A percentile compares a stretch with the other conserved stretches of the same genome.
These are phyloP conservation scores for Agelaius tricolor DNA, from an alignment of 2,113 vertebrate genomes.

Conservation along the genomic window DNA sequence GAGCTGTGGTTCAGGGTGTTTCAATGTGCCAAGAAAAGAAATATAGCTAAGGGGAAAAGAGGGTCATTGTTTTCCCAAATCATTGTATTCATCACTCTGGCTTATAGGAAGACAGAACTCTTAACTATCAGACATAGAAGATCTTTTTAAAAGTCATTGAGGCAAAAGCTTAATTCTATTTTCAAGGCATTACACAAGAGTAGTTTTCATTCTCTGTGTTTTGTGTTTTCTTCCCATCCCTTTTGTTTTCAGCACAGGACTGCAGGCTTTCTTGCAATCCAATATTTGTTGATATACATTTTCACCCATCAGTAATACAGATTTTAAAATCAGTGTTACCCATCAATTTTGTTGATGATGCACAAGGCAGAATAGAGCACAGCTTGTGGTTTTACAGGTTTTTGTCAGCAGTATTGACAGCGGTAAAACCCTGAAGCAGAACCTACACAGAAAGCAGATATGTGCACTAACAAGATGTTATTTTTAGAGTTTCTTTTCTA, in stretches of 20 bases:
- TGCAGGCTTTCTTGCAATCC: background rate
- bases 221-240: background rate
- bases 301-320: background rate
- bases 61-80: background rate
- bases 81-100: background rate
- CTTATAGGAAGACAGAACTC: background rate
- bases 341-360: conserved; percentile 47
- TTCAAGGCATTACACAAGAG: background rate
- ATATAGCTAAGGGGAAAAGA: background rate
- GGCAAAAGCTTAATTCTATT: background rate
- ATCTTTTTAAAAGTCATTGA: background rate
- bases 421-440: conserved; percentile 56
- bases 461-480: conserved; percentile 52
- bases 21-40: background rate
- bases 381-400: conserved; percentile 51
- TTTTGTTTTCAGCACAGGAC: background rate
- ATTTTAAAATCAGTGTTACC: conserved; percentile 32
- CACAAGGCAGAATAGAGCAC: conserved; percentile 33
- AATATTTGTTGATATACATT: background rate
- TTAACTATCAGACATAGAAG: background rate
- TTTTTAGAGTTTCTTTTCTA: conserved; percentile 47
- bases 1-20: background rate
- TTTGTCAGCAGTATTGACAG: conserved; percentile 62
- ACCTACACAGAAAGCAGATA: conserved; percentile 17
- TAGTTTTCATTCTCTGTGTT: background rate